phyloP scores from a whole-genome alignment of 1,140 invertebrate genomes.

The Cecropterus lyciades region DNA sequence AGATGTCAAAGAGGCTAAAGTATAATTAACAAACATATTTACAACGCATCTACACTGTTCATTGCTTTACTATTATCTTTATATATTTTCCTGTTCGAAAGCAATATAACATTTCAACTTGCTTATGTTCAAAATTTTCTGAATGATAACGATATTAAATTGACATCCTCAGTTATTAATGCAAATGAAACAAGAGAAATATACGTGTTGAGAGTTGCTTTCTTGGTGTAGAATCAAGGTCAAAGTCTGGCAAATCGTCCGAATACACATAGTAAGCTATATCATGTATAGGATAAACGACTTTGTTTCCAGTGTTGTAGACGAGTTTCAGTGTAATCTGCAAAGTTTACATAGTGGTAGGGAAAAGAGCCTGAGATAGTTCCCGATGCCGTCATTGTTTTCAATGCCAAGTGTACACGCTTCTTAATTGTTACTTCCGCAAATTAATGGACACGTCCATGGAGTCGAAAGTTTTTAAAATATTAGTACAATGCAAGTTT shows the following conservation, averaged over 20 bases:
- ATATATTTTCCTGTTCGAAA: too few relatives aligned
- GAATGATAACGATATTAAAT: too few relatives aligned
- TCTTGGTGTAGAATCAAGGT: constrained; percentile 62
- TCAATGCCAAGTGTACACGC: constrained; percentile 63
- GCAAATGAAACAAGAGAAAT: constrained; percentile 53
- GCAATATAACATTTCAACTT: too few relatives aligned
- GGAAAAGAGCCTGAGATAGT: constrained; percentile 68
- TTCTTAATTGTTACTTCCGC: constrained; percentile 74
- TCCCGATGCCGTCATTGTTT: constrained; percentile 72
- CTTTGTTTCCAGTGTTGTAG: constrained; percentile 11
- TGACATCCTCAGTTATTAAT: too few relatives aligned
- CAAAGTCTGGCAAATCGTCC: constrained; percentile 63
- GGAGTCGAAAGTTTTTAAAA: constrained; percentile 41
- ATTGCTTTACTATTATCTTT: too few relatives aligned
- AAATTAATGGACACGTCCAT: constrained; percentile 49
- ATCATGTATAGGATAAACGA: constrained; percentile 16
- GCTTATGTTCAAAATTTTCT: too few relatives aligned
- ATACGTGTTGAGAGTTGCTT: constrained; percentile 46
- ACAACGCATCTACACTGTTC: too few relatives aligned
- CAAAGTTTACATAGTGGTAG: constrained; percentile 33
- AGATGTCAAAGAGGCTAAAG: too few relatives aligned
- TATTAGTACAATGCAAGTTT: too few relatives aligned
- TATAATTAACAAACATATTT: too few relatives aligned
- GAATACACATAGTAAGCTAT: constrained; percentile 44
- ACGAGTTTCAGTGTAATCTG: constrained; percentile 19